Conservation (phyloP, 1,140 invertebrate species). For the Monochamus saltuarius region DNA sequence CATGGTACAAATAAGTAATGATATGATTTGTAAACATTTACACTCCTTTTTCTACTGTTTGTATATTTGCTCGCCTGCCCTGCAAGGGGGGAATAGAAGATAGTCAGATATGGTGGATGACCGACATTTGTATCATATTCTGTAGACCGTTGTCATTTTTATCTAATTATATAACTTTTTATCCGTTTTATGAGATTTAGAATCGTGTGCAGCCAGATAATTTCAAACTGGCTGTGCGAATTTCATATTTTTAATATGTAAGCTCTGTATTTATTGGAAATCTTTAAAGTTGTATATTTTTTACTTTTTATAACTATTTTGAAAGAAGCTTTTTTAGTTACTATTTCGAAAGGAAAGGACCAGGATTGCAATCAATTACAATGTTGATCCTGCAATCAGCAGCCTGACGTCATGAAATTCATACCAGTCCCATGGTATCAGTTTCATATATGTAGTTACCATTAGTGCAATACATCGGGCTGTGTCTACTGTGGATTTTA, state of each 20-base stretch:
- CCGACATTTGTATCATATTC: constrained; percentile 48
- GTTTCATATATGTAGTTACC: constrained; percentile 46
- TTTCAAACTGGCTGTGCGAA: constrained; percentile 37
- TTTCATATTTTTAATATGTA: constrained; percentile 50
- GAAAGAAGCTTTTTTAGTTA: constrained; percentile 43
- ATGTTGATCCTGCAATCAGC: constrained; percentile 21
- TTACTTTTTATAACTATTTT: constrained; percentile 51
- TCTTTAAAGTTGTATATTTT: constrained; percentile 51
- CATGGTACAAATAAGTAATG: constrained; percentile 53
- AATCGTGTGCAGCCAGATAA: constrained; percentile 41
- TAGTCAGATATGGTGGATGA: constrained; percentile 25
- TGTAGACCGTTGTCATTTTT: constrained; percentile 48
- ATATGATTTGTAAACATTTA: constrained; percentile 53
- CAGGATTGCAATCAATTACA: constrained; percentile 29
- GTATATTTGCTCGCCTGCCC: constrained; percentile 42
- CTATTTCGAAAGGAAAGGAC: constrained; percentile 38
- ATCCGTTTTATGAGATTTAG: constrained; percentile 49
- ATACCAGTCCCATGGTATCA: constrained; percentile 12
- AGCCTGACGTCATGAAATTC: constrained; percentile 14
- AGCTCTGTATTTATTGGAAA: constrained; percentile 49
- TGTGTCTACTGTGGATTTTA: constrained; percentile 34
- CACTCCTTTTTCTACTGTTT: constrained; percentile 54
- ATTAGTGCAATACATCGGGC: constrained; percentile 52
- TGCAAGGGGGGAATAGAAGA: constrained; percentile 32
- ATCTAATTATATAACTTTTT: constrained; percentile 47